Base-by-base conservation (phyloP, 2,888 invertebrate genomes). In the Trachelus troglodyta region DNA sequence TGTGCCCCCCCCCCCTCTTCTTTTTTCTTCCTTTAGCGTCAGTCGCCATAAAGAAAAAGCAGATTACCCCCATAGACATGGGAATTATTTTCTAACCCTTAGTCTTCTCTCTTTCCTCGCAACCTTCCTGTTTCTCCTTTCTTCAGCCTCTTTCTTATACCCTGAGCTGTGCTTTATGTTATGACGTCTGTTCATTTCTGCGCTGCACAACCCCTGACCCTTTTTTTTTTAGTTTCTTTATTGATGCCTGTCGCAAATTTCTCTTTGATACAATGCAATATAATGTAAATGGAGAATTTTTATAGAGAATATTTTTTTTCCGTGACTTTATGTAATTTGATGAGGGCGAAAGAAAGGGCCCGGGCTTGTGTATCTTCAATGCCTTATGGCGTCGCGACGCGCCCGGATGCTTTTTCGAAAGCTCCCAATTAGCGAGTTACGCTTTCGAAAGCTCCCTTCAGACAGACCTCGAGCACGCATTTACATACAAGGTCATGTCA, bases 381-480 rank as follows among this genome's bases (percentile, higher is more conserved):
- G 56, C 56, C 56, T 56, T 23, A 2, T 56, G 56, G 56, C 56
- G 23, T 56, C 56, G 56, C 9, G 56, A 56, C 56, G 56, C 23
- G 56, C 56, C 9, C 23, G 2, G 30, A 30, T 71, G 30, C 15
- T 3, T 71, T 30, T 71, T 71, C 30, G 71, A 71, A 71, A 71
- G 71, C 31, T 31, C 23, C 71, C 34, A 71, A 71, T 71, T 71
- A 71, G 71, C 71, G 71, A 30, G 71, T 56, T 56, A 56, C 23
- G 23, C 56, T 56, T 56, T 56, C 23, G 56, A 56, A 56, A 56
- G 56, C 56, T 56, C 56, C 56, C 56, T 56, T 56, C 56, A 56
- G 56, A 56, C 56, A 56, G 56, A 56, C 23, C 56, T 56, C 56
- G 56, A 56, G 56, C 56, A 56, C 9, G 56, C 23, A 56, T 56